phyloP scores from a whole-genome alignment of 2,888 invertebrate species.

The Rhaphigaster nebulosa region DNA sequence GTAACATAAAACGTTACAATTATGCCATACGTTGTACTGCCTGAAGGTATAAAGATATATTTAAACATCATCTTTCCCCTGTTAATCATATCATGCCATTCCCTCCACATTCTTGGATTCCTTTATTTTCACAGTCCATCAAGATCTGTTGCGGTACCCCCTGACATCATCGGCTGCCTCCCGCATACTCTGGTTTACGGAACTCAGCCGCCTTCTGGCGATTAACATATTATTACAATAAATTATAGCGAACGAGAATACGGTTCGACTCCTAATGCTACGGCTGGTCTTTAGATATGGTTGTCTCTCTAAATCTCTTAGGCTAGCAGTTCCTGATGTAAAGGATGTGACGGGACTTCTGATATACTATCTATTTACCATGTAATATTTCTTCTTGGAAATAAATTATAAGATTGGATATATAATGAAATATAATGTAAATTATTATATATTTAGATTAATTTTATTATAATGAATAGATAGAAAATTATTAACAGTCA shows the following conservation, averaged over 20 bases:
- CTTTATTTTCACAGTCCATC: neutral
- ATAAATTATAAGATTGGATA: neutral
- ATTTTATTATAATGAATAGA: no score
- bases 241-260: neutral
- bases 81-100: neutral
- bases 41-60: neutral
- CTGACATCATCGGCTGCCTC: neutral
- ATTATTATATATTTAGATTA: no score
- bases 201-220: neutral
- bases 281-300: neutral
- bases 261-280: neutral
- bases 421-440: no score
- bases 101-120: neutral
- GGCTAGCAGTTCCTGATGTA: neutral
- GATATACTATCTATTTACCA: neutral
- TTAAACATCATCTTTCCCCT: neutral
- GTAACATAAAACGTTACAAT: no score
- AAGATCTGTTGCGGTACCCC: neutral
- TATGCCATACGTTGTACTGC: no score
- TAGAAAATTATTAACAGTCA: no score
- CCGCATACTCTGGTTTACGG: neutral
- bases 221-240: constrained; percentile 36
- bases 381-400: neutral
- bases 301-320: neutral
- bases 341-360: no score